Evolutionary conservation across 1,140 invertebrate genomes (phyloP).

Genomic region (Drosophila sp.): DNA sequence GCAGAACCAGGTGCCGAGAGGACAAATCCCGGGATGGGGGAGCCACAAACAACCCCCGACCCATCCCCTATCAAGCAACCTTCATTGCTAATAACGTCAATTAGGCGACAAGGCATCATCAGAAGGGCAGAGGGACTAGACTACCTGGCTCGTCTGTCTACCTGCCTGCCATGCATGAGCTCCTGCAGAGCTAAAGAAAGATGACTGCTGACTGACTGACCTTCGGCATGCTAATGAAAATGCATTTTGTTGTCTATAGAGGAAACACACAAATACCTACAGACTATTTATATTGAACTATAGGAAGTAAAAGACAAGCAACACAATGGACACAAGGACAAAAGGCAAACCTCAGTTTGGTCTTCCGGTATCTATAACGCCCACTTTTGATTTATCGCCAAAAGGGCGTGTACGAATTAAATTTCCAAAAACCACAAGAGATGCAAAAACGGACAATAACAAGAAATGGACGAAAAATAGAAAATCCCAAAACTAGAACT

Average conservation of each 20-base stretch:
- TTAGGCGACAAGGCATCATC: conserved; percentile 54
- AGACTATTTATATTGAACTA: not conserved
- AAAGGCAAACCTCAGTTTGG: conserved; percentile 2
- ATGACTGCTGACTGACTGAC: not conserved
- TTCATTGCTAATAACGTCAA: conserved; percentile 65
- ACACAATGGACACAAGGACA: conserved; percentile 2
- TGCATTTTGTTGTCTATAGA: not conserved
- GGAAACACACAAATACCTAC: conserved; percentile 1
- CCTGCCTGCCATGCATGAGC: conserved; percentile 13
- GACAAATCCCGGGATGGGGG: not conserved
- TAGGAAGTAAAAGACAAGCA: not conserved
- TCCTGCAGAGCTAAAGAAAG: conserved; percentile 9
- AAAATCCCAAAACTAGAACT: not conserved
- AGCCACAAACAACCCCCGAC: conserved; percentile 22
- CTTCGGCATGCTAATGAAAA: conserved; percentile 11
- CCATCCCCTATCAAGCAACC: conserved; percentile 6
- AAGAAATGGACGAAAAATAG: not conserved
- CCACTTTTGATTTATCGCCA: conserved; percentile 10
- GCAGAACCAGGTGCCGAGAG: conserved; percentile 24
- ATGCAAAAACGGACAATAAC: not conserved
- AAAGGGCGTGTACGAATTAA: conserved; percentile 1
- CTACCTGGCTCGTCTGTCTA: not conserved
- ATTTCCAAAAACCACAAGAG: not conserved
- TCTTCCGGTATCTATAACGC: conserved; percentile 13
- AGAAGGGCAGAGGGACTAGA: conserved; percentile 13